Evolutionary conservation across 2,113 vertebrate species (phyloP).

Genomic region (Percina caprodes): DNA sequence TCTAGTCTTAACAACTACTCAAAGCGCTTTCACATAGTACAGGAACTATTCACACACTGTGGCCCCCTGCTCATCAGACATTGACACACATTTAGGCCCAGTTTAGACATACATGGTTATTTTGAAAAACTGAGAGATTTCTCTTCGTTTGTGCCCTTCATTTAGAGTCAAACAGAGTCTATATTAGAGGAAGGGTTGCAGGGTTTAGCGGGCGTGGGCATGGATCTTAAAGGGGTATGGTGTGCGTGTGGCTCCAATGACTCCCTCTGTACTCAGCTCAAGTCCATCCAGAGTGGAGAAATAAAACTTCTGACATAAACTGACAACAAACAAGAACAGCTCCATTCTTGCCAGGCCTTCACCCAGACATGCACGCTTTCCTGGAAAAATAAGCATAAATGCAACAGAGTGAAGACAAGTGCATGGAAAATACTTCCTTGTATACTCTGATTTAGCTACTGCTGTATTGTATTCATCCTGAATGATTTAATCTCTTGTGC

Average conservation of each 20-base stretch:
- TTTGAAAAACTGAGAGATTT: too few species aligned
- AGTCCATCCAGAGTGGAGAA: conserved; percentile 76
- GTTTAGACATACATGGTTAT: too few species aligned
- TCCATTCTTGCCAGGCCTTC: conserved; percentile 87
- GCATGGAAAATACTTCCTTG: not conserved
- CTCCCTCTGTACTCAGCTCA: conserved; percentile 64
- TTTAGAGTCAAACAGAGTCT: too few species aligned
- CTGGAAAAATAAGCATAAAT: conserved; percentile 64
- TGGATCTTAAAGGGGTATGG: conserved; percentile 82
- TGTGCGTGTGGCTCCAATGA: conserved; percentile 23
- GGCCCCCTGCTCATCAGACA: too few species aligned
- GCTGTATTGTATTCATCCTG: too few species aligned
- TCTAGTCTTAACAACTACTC: too few species aligned
- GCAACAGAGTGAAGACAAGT: not conserved
- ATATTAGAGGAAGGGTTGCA: not conserved
- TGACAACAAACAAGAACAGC: conserved; percentile 89
- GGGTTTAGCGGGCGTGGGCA: conserved; percentile 70
- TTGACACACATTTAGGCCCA: too few species aligned
- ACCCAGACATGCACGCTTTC: conserved; percentile 86
- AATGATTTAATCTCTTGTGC: not conserved
- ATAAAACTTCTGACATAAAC: conserved; percentile 86
- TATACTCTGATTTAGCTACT: not conserved
- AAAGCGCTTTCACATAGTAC: too few species aligned
- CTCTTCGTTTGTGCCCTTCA: too few species aligned
- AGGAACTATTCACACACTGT: too few species aligned